Conservation (phyloP, 2,797 vertebrate genomes). For the Intellagama lesueurii region DNA sequence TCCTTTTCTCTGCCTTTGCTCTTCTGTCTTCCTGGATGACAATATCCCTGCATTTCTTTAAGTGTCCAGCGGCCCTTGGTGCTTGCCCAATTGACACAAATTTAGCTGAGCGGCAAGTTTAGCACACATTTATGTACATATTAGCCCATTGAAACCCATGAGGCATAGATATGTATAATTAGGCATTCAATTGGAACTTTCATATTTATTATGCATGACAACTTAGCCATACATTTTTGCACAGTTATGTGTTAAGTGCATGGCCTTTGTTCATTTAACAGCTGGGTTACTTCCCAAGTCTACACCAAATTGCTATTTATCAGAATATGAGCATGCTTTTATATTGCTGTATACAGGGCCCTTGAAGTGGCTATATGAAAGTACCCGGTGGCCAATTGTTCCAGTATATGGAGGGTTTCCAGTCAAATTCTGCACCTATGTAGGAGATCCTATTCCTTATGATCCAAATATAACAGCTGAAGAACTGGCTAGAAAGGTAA, state of each 20-base stretch:
- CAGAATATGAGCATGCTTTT: not conserved
- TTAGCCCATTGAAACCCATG: not conserved
- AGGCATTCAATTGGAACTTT: not conserved
- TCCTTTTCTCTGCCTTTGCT: slow-evolving; percentile 5
- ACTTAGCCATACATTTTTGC: not conserved
- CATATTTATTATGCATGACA: slow-evolving; percentile 6
- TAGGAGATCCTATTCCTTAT: slow-evolving; percentile 92
- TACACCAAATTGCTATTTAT: not conserved
- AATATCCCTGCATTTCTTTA: not conserved
- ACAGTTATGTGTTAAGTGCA: slow-evolving; percentile 7
- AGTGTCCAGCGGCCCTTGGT: not conserved
- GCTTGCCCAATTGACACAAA: not conserved
- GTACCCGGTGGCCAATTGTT: slow-evolving; percentile 84
- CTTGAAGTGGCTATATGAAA: slow-evolving; percentile 89
- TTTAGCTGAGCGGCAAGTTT: not conserved
- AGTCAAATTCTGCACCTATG: slow-evolving; percentile 90
- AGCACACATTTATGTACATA: not conserved
- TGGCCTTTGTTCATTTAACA: slow-evolving; percentile 8
- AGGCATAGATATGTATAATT: not conserved
- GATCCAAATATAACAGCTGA: slow-evolving; percentile 85
- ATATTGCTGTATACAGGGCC: slow-evolving; percentile 76
- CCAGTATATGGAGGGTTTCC: slow-evolving; percentile 92
- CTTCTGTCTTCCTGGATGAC: not conserved
- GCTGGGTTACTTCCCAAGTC: not conserved
- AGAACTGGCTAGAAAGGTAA: slow-evolving; percentile 89